Evolutionary conservation across 2,797 vertebrate species (phyloP), one percentile per base, ranked within the genome.

Genomic region (Paedocypris micromegethes): DNA sequence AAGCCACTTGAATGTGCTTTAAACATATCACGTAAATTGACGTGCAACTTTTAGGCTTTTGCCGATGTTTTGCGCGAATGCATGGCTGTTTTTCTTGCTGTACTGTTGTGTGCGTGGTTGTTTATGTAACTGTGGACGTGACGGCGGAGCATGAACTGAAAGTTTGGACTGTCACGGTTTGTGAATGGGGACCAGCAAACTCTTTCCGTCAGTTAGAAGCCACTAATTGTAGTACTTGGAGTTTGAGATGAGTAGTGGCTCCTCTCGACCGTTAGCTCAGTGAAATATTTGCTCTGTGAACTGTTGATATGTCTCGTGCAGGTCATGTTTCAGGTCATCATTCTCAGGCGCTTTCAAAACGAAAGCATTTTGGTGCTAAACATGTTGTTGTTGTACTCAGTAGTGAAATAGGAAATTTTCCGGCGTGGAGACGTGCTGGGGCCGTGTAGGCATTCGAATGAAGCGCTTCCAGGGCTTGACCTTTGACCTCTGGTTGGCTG

Each of bases 401-500:
- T 23, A 23, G 23, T 23, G 23, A 23, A 23, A 23, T 23, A 23
- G 23, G 23, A 23, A 23, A 23, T 23, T 23, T 23, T 23, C 23
- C 1, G 23, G 23, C 23, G 23, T 23, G 23, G 23, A 23, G 23
- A 23, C 23, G 23, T 23, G 23, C 72, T 50, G 55, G 44, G 50
- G 59, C 61, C 40, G 23, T 70, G 70, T 37, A 61, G 39, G 39
- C 4, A 56, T 48, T 59, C 50, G 46, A 49, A 50, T 42, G n/a
- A 58, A 75, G 43, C 56, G 46, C 66, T 70, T 77, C 53, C 58
- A 63, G 70, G 64, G 41, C 71, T 68, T 70, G 45, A 66, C 60
- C 70, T 75, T 73, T 77, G 75, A 75, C 70, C 60, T 57, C 60
- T 70, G 41, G 40, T 58, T 62, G 3, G 6, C 37, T 59, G 57